Conservation (phyloP, 2,888 invertebrate genomes). For the Anthrax anthrax region DNA sequence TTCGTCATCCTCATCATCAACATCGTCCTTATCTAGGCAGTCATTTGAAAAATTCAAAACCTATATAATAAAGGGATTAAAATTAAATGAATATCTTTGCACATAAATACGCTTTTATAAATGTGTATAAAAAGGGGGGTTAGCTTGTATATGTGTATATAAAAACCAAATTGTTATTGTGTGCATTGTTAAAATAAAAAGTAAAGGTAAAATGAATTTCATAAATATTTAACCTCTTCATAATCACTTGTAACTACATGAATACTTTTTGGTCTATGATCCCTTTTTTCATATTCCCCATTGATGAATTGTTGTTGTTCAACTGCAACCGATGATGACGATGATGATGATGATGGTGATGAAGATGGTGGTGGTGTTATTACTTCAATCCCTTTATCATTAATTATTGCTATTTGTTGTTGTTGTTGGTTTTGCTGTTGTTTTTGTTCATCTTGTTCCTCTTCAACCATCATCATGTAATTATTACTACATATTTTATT, state of each 20-base stretch:
- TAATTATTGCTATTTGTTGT: conserved; percentile 8
- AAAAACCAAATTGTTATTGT: too few species aligned
- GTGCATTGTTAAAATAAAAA: too few species aligned
- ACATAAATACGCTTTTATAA: too few species aligned
- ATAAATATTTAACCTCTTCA: conserved; percentile 17
- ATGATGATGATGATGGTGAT: not conserved
- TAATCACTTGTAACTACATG: conserved; percentile 17
- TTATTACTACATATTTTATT: conserved; percentile 1
- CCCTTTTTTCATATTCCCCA: conserved; percentile 3
- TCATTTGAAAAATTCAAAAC: conserved; percentile 16
- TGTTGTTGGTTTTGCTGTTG: not conserved
- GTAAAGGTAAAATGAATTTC: not conserved
- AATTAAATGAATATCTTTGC: not conserved
- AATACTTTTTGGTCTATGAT: conserved; percentile 15
- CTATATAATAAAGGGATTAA: conserved; percentile 8
- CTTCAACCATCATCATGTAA: too few species aligned
- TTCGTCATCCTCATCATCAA: too few species aligned
- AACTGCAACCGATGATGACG: not conserved
- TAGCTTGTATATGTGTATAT: too few species aligned
- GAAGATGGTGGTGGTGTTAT: too few species aligned
- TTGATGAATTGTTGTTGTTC: not conserved
- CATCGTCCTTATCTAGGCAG: conserved; percentile 9
- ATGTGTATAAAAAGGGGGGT: too few species aligned
- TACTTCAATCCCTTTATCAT: not conserved
- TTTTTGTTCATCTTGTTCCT: too few species aligned